Conservation (phyloP, 2,113 vertebrate species). For the Grus americana region DNA sequence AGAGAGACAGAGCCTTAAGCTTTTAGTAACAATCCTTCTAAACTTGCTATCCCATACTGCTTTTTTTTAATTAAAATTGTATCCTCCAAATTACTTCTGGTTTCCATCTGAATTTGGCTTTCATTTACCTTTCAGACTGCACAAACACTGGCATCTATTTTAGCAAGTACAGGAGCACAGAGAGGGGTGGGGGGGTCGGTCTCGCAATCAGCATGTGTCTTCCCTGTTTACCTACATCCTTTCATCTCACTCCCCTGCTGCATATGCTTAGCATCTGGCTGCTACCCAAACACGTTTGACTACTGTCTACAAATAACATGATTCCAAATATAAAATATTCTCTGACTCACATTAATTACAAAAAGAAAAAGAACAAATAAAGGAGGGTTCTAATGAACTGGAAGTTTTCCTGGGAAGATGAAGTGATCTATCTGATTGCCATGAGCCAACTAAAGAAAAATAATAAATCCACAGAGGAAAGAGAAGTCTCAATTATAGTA, state of each 20-base stretch:
- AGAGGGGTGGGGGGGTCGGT: neutral
- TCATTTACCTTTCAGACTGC: neutral
- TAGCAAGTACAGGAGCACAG: neutral
- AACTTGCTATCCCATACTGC: neutral
- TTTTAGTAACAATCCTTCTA: slow-evolving; percentile 10
- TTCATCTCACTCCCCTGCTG: slow-evolving; percentile 35
- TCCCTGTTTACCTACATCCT: slow-evolving; percentile 24
- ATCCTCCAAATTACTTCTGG: neutral
- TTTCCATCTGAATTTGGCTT: neutral
- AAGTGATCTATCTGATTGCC: neutral
- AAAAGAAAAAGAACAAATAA: neutral
- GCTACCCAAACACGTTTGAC: slow-evolving; percentile 12
- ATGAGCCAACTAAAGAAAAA: neutral
- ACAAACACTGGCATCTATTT: neutral
- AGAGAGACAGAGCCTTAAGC: neutral
- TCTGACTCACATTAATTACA: slow-evolving; percentile 4
- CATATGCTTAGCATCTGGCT: slow-evolving; percentile 55
- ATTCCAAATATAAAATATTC: slow-evolving; percentile 36
- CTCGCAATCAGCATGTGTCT: neutral
- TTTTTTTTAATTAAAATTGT: slow-evolving; percentile 21
- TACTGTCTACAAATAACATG: slow-evolving; percentile 36
- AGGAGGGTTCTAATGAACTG: neutral
- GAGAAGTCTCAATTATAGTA: neutral
- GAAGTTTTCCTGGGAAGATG: slow-evolving; percentile 30
- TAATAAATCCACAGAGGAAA: neutral